Evolutionary conservation across 2,113 vertebrate genomes (phyloP), one percentile per base, ranked within the genome.

Genomic region (Bostrychus sinensis): DNA sequence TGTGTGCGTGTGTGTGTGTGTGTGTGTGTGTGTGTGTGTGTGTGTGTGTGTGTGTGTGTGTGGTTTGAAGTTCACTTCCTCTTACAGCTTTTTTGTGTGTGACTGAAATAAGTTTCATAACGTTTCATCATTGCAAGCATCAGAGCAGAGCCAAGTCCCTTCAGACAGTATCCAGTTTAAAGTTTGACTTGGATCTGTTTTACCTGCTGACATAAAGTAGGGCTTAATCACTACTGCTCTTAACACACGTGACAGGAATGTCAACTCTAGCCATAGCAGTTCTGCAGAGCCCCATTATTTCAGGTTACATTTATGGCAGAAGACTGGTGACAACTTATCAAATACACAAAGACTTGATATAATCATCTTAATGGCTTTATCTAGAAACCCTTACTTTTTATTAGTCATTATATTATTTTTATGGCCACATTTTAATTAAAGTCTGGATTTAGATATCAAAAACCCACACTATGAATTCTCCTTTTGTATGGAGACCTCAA

Each of bases 101-200:
- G 17, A 22, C 11, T 46, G 16, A 51, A 67, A 62, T 5, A 7
- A 11, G 12, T 70, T 70, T 70, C 66, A 41, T 37, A 3, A 48
- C 6, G 60, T 76, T 76, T 60, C 61, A 75, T 75, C 48, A 64
- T 53, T 1, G 5, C 14, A 6, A 8, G 7, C 57, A 17, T 68
- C 58, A 61, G 14, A 64, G 43, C 60, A 2, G 1, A 45, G 19
- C 19, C 16, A 2, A 66, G 10, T 37, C 45, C 36, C 56, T 14
- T 38, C 54, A 43, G 56, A 59, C 25, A 12, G 26, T 37, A 17
- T 12, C 10, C 25, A 6, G 16, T 42, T 58, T 36, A 41, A 37
- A 48, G 39, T 22, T 38, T 62, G 14, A 57, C 10, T 30, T 11
- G 4, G 20, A 66, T 17, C 20, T 9, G 23, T 41, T 58, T 67